phyloP scores from a whole-genome alignment of 2,113 vertebrate species.

The Irena cyanogastra region DNA sequence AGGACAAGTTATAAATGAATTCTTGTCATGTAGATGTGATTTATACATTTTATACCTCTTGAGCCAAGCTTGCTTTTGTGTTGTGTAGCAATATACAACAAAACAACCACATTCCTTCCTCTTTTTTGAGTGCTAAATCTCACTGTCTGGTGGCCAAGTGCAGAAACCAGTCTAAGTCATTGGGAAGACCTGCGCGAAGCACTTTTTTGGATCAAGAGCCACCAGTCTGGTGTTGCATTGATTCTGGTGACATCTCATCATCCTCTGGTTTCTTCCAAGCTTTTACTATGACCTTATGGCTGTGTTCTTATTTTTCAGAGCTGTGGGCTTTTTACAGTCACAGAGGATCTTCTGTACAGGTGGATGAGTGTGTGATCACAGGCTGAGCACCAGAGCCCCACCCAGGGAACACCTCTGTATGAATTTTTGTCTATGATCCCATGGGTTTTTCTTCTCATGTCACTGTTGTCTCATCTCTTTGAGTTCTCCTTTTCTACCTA shows the following conservation, averaged over 20 bases:
- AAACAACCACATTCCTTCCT: neutral
- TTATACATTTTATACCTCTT: neutral
- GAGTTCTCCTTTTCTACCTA: neutral
- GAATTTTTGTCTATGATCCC: neutral
- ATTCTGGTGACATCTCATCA: neutral
- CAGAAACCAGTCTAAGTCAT: neutral
- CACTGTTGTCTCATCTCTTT: neutral
- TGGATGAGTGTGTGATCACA: accelerated
- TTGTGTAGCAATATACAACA: neutral
- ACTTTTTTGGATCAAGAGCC: neutral
- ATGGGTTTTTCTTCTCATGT: neutral
- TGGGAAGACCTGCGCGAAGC: neutral
- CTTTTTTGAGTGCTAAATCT: neutral
- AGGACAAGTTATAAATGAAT: neutral
- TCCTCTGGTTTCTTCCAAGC: neutral
- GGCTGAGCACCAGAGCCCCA: neutral
- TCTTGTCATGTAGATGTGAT: neutral
- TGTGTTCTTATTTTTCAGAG: neutral
- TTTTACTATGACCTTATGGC: neutral
- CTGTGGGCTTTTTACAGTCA: neutral
- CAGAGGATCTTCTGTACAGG: neutral
- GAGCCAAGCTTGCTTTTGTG: neutral
- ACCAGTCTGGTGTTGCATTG: neutral
- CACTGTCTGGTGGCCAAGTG: neutral
- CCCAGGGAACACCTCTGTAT: neutral